Evolutionary conservation across 1,140 invertebrate species (phyloP).

Genomic region (Lordiphosa clarofinis): DNA sequence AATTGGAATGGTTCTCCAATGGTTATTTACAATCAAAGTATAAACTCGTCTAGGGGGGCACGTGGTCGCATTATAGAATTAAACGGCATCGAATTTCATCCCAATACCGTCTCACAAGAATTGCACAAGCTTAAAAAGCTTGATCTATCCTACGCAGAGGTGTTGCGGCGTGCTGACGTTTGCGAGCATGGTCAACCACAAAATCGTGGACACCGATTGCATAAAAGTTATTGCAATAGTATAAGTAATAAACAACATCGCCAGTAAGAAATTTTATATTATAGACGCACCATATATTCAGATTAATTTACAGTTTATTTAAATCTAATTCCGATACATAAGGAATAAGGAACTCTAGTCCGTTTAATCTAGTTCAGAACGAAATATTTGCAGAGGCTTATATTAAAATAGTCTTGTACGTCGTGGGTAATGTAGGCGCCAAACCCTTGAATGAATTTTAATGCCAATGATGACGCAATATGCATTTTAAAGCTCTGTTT

Average conservation of each 20-base stretch:
- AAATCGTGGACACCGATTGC: constrained; percentile 21
- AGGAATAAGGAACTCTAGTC: no score
- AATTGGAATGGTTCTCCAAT: constrained; percentile 86
- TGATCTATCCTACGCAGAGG: constrained; percentile 91
- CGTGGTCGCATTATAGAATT: constrained; percentile 57
- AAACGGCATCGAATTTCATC: constrained; percentile 82
- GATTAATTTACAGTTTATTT: not conserved
- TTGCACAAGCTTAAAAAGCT: constrained; percentile 89
- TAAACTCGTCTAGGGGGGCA: constrained; percentile 43
- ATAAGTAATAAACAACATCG: constrained; percentile 17
- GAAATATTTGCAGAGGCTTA: no score
- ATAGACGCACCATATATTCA: constrained; percentile 9
- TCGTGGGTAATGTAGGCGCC: no score
- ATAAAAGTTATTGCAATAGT: constrained; percentile 9
- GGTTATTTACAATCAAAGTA: constrained; percentile 83
- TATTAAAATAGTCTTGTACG: no score
- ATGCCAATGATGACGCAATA: no score
- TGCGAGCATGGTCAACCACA: constrained; percentile 53
- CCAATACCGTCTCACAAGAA: constrained; percentile 88
- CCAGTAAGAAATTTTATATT: constrained; percentile 21
- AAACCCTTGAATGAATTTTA: no score
- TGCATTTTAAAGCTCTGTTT: no score
- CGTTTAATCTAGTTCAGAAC: no score
- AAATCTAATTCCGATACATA: no score
- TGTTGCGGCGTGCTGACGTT: constrained; percentile 85